Base-by-base conservation (phyloP, 2,797 vertebrate genomes). In the Hypotaenidia philippensis region DNA sequence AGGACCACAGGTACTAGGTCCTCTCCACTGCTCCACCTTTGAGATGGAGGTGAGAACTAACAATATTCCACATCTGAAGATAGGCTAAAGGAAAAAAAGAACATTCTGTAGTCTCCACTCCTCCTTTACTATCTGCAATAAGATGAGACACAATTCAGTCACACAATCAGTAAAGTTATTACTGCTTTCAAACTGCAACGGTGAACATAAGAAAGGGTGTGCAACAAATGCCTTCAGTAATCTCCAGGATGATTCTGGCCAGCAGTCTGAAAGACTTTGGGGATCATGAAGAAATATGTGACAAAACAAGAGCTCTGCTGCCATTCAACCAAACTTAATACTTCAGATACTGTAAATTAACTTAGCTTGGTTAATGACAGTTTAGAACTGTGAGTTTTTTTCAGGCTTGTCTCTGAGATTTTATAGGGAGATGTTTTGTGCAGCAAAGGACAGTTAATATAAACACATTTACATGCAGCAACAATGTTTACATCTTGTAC, bases 71-170 rank as follows among this genome's bases (percentile, higher is more conserved):
- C 5, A 10, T 1, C 15, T 3, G 5, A 83, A 63, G 29, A 40
- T 4, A 64, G 0, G 4, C 59, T 66, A 83, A 82, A 22, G 10
- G 16, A 83, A 55, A 78, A 32, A 64, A 57, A 61, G 2, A 8
- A 36, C 25, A 38, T 9, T 0, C 0, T 10, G 1, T 20, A 36
- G n/a, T 17, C 40, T 45, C 23, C 26, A 38, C 4, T 1, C 7
- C 17, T 85, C 27, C 15, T 83, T 70, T 86, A 16, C 11, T 8
- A 38, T 18, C 26, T 65, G 10, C 10, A 69, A 6, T 57, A 68
- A 1, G 0, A 66, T 32, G 31, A 60, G 20, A 49, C 17, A 77
- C 40, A 55, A 47, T 61, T 76, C 84, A 34, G 10, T 76, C 44
- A 40, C 44, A 40, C 10, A 18, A 72, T 36, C 4, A 32, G 29